These are phyloP conservation scores for Spodoptera exigua DNA, from an alignment of 2,888 invertebrate species.

Conservation along the genomic window DNA sequence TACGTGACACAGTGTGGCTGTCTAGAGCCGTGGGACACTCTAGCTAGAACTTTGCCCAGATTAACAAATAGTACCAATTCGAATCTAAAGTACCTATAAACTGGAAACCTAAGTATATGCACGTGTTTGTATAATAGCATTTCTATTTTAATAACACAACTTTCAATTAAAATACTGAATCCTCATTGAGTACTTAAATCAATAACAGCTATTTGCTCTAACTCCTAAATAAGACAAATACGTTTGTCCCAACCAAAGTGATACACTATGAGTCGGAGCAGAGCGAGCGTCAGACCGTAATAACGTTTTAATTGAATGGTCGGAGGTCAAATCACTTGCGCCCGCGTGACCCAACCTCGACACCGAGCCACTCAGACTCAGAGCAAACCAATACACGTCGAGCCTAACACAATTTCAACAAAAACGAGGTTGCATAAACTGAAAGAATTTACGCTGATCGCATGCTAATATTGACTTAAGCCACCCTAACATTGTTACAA, in stretches of 20 bases:
- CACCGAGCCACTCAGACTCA: slow-evolving; percentile 47
- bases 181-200: no score
- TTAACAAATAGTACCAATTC: no score
- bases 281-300: slow-evolving; percentile 68
- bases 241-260: slow-evolving; percentile 55
- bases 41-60: slow-evolving; percentile 1
- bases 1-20: background rate
- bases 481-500: slow-evolving; percentile 60
- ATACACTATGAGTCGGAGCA: slow-evolving; percentile 64
- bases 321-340: slow-evolving; percentile 89
- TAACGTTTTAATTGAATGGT: slow-evolving; percentile 85
- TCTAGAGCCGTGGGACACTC: slow-evolving; percentile 5
- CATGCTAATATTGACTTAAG: slow-evolving; percentile 53
- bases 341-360: slow-evolving; percentile 66
- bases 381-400: slow-evolving; percentile 35
- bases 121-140: no score
- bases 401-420: slow-evolving; percentile 25
- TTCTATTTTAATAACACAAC: no score
- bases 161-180: no score
- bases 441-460: slow-evolving; percentile 48
- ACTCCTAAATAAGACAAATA: slow-evolving; percentile 44
- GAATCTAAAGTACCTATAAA: no score
- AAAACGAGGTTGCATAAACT: slow-evolving; percentile 26
- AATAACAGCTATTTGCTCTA: slow-evolving; percentile 11
- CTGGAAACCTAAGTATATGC: no score